Conservation (phyloP, 2,888 invertebrate species). For the Cephalotes varians region DNA sequence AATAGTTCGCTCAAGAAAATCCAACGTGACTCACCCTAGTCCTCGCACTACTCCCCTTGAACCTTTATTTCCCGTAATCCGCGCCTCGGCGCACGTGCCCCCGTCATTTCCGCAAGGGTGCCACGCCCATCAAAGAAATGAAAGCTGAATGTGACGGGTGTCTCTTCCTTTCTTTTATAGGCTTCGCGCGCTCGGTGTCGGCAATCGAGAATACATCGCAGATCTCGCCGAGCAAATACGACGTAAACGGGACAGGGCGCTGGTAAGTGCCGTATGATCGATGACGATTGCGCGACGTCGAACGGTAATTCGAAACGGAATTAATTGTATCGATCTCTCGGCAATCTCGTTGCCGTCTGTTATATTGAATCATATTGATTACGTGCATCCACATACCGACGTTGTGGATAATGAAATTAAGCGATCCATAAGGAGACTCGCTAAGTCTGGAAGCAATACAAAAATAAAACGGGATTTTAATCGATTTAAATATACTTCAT, state of each 20-base stretch:
- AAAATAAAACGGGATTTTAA: neutral
- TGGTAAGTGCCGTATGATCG: slow-evolving; percentile 76
- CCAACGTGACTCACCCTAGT: neutral
- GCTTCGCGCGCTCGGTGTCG: slow-evolving; percentile 72
- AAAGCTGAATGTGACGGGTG: slow-evolving; percentile 16
- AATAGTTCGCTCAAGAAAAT: slow-evolving; percentile 1
- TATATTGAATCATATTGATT: slow-evolving; percentile 53
- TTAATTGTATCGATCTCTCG: slow-evolving; percentile 51
- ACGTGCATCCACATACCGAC: neutral
- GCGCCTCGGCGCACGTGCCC: slow-evolving; percentile 5
- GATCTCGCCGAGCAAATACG: slow-evolving; percentile 81
- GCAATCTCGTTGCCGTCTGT: slow-evolving; percentile 42
- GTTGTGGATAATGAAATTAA: neutral
- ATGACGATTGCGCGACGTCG: slow-evolving; percentile 41
- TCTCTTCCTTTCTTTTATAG: slow-evolving; percentile 64
- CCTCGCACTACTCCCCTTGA: neutral
- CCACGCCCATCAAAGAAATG: slow-evolving; percentile 31
- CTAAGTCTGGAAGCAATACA: neutral
- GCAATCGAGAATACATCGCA: slow-evolving; percentile 77
- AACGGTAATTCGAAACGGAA: slow-evolving; percentile 45
- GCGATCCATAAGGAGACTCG: neutral
- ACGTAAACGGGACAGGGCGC: slow-evolving; percentile 75
- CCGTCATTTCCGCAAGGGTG: slow-evolving; percentile 33
- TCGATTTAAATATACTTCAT: neutral
- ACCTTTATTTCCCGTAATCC: slow-evolving; percentile 26